phyloP scores from a whole-genome alignment of 2,797 vertebrate species.

The Semotilus atromaculatus region DNA sequence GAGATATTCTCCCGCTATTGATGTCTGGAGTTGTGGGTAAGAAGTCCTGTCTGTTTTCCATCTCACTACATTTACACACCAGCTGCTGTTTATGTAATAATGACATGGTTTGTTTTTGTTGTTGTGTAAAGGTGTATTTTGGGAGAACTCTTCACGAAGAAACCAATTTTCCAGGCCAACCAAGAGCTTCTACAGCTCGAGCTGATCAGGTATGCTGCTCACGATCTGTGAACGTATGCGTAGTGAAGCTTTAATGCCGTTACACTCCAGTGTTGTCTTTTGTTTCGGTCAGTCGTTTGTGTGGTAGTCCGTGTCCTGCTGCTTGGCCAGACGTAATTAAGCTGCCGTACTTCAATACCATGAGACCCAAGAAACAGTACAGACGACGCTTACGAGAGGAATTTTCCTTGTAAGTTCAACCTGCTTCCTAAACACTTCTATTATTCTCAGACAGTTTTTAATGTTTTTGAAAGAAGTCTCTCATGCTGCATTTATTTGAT shows the following conservation, averaged over 20 bases:
- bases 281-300: conserved; percentile 84
- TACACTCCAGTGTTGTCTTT: neutral
- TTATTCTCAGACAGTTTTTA: neutral
- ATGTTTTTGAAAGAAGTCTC: neutral
- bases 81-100: neutral
- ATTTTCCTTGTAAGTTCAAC: conserved; percentile 90
- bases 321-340: conserved; percentile 98
- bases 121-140: conserved; percentile 89
- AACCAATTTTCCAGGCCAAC: conserved; percentile 99
- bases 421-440: neutral
- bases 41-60: conserved; percentile 57
- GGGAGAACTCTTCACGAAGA: conserved; percentile 98
- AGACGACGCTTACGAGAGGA: conserved; percentile 93
- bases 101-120: neutral
- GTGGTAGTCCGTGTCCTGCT: conserved; percentile 94
- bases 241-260: neutral
- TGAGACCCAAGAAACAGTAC: conserved; percentile 99
- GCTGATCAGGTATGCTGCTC: conserved; percentile 88
- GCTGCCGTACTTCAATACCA: conserved; percentile 97
- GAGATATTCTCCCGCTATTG: conserved; percentile 95
- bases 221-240: too few species aligned
- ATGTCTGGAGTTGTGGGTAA: conserved; percentile 99
- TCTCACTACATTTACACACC: neutral
- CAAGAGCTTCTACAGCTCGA: conserved; percentile 97
- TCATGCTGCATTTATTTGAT: neutral